Conservation (phyloP, 2,797 vertebrate species). For the Apogon talboti region DNA sequence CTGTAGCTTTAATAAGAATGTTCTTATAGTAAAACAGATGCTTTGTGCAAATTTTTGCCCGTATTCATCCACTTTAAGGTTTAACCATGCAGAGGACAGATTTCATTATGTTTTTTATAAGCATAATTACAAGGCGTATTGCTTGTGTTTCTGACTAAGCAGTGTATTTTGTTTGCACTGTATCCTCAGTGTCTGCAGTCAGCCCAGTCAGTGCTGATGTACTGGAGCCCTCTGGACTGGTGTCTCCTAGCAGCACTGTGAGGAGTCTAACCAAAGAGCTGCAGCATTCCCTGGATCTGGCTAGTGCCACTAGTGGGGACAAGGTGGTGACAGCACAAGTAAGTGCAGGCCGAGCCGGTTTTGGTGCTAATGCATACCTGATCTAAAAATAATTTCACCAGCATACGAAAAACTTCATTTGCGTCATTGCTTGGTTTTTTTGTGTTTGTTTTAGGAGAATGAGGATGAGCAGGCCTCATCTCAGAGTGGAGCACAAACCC, state of each 20-base stretch:
- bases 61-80: too few relatives aligned
- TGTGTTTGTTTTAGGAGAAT: slow-evolving; percentile 87
- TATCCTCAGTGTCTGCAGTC: slow-evolving; percentile 81
- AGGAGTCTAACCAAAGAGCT: slow-evolving; percentile 90
- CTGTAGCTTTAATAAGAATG: too few relatives aligned
- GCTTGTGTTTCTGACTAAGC: background rate
- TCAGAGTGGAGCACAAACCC: slow-evolving; percentile 78
- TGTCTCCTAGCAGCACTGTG: slow-evolving; percentile 87
- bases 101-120: background rate
- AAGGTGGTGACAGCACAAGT: slow-evolving; percentile 98
- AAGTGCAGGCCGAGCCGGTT: background rate
- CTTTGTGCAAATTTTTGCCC: too few relatives aligned
- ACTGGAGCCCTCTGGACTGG: slow-evolving; percentile 86
- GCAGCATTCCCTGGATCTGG: slow-evolving; percentile 96
- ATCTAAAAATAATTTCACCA: background rate
- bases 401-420: background rate
- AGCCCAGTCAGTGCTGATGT: slow-evolving; percentile 63
- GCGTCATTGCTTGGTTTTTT: background rate
- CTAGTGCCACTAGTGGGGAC: slow-evolving; percentile 96
- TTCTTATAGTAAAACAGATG: too few relatives aligned
- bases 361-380: background rate
- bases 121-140: background rate
- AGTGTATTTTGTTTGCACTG: slow-evolving; percentile 22
- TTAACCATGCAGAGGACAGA: too few relatives aligned
- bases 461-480: slow-evolving; percentile 86